Evolutionary conservation across 2,888 invertebrate species (phyloP).

Genomic region (Muscina levida): DNA sequence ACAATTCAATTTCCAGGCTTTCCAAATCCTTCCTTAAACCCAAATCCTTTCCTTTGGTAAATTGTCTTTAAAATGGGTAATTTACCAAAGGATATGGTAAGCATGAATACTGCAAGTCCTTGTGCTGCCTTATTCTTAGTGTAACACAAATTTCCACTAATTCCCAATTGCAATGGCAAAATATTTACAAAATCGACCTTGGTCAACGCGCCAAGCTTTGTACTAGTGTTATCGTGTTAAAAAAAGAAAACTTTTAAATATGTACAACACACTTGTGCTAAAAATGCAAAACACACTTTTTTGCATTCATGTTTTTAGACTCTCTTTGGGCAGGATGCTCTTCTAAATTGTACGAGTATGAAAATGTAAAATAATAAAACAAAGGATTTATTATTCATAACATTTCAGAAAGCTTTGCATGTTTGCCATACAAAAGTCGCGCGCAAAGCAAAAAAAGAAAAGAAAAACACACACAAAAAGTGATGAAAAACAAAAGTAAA

Average conservation of each 20-base stretch:
- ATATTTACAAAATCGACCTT: background rate
- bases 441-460: constrained; percentile 13
- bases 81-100: too few species aligned
- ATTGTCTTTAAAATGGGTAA: too few species aligned
- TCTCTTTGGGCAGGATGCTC: background rate
- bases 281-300: background rate
- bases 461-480: constrained; percentile 26
- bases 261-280: too few species aligned
- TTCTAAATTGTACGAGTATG: background rate
- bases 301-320: background rate
- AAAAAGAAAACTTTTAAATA: too few species aligned
- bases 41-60: too few species aligned
- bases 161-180: background rate
- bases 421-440: constrained; percentile 35
- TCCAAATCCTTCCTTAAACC: too few species aligned
- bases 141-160: too few species aligned
- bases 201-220: background rate
- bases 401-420: constrained; percentile 72
- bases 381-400: constrained; percentile 78
- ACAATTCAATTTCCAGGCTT: too few species aligned
- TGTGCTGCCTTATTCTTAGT: too few species aligned
- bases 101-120: too few species aligned
- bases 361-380: constrained; percentile 62
- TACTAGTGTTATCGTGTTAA: background rate
- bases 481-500: constrained; percentile 29